Evolutionary conservation across 2,113 vertebrate genomes (phyloP), one percentile per base, ranked within the genome.

Genomic region (Cebidichthys violaceus): DNA sequence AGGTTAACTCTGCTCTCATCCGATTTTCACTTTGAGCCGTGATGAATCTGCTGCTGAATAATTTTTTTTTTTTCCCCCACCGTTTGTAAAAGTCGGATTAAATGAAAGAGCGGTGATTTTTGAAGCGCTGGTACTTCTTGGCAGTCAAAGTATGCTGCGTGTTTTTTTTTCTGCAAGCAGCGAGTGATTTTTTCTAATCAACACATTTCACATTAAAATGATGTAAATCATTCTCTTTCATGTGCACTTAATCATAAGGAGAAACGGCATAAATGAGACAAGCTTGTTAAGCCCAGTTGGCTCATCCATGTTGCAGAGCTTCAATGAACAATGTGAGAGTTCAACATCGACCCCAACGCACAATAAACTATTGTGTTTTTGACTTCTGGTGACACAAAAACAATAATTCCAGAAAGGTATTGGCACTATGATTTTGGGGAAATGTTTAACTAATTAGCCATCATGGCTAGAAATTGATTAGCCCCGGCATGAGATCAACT

Each of bases 221-320:
- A 83, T 76, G 61, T 68, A 39, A 74, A 90, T 86, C 57, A 62
- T 82, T 89, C 35, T 79, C 45, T 78, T 89, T 84, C 35, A 85
- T 43, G 31, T 57, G 31, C 3, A 7, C 31, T 84, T 67, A 81
- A 67, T 90, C 54, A 24, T 33, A 35, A 59, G 27, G 33, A 71
- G 50, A 72, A 84, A 72, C 75, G 18, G 15, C 54, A 17, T 15
- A 33, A 87, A 88, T 79, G 69, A 77, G 70, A 81, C n/a, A 57
- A 71, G 27, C 70, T 84, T 31, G 50, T 73, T 75, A 66, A 69
- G 67, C 33, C 27, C 14, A 18, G 47, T 15, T 37, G 50, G 47
- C 31, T 86, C 64, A 24, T 72, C 33, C 47, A 22, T 18, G 22
- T 27, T 27, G 6, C 39, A 47, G 31, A 43, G 27, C 8, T 27